Base-by-base conservation (phyloP, 2,888 invertebrate species). In the Monoplex corrugatus region DNA sequence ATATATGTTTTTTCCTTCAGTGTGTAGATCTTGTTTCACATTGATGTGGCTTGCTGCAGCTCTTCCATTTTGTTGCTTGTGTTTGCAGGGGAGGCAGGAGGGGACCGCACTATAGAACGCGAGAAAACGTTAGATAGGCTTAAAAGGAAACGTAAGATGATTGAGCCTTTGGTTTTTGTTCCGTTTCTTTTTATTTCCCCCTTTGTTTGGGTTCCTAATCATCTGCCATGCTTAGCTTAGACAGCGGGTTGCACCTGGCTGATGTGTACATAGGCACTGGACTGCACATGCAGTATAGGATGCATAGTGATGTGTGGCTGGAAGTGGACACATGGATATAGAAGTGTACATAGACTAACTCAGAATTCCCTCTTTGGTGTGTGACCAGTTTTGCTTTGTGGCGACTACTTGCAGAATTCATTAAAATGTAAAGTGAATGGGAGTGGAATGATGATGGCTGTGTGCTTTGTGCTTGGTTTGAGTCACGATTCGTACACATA, bases 111-210 rank as follows among this genome's bases (percentile, higher is more conserved):
- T 78, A 89, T 93, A 90, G 95, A 95, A 87, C 91, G 94, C 89
- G 95, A 95, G 90, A 92, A 93, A 91, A 95, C 95, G 10, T 91
- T 95, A 92, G 95, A 95, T 92, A 93, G 95, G 88, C 93, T 95
- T 91, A 95, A 93, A 90, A 92, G 94, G 90, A 95, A 95, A 93
- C 95, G 95, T 95, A 95, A 95, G 95, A 88, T 35, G 38, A 43
- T 19, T 63, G 13, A 35, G 43, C 83, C 2, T 83, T 83, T 82
- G 45, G n/a, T 10, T 50, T 83, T 83, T 44, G 45, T 45, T 50
- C 23, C 6, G 8, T 83, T 83, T 32, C 0, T 44, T 28, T 82
- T 75, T 75, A 2, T 38, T 85, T 19, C 72, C 43, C 43, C 28
- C 23, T 87, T 23, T n/a, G 32, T 43, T 86, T 86, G 28, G n/a